Evolutionary conservation across 2,888 invertebrate species (phyloP).

Genomic region (Heliconius ismenius): DNA sequence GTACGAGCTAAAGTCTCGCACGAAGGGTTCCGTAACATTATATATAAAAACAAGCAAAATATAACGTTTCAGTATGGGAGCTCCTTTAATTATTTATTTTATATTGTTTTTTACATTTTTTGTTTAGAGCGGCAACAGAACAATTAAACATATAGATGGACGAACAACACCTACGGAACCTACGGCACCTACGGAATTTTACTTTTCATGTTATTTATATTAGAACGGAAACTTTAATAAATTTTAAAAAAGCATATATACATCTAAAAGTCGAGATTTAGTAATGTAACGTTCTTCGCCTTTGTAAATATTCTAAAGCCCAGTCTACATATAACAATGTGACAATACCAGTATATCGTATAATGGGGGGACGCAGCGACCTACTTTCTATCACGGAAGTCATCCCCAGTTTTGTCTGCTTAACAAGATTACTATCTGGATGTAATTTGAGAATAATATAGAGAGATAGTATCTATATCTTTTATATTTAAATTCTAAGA

Average conservation of each 20-base stretch:
- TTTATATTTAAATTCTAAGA: not conserved
- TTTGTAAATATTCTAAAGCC: constrained; percentile 17
- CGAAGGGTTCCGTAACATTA: too few relatives aligned
- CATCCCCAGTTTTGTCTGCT: constrained; percentile 15
- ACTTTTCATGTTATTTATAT: not conserved
- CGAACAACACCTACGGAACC: too few relatives aligned
- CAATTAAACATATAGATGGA: too few relatives aligned
- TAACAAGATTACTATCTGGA: not conserved
- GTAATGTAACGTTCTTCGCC: constrained; percentile 1
- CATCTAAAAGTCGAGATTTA: not conserved
- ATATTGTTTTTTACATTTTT: too few relatives aligned
- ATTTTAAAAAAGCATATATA: not conserved
- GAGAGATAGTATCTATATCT: not conserved
- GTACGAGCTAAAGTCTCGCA: too few relatives aligned
- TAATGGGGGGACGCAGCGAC: constrained; percentile 25
- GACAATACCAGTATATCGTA: constrained; percentile 15
- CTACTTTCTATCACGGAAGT: constrained; percentile 26
- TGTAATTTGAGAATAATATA: not conserved
- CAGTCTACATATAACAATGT: constrained; percentile 23
- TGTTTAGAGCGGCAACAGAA: too few relatives aligned
- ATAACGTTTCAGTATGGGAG: too few relatives aligned
- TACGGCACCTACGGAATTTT: too few relatives aligned
- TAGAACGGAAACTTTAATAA: not conserved
- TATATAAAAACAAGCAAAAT: too few relatives aligned
- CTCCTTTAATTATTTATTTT: too few relatives aligned